A percentile compares a stretch with the other conserved stretches of the same genome.
Conservation (phyloP, 2,797 vertebrate genomes). For the Centroberyx gerrardi region DNA sequence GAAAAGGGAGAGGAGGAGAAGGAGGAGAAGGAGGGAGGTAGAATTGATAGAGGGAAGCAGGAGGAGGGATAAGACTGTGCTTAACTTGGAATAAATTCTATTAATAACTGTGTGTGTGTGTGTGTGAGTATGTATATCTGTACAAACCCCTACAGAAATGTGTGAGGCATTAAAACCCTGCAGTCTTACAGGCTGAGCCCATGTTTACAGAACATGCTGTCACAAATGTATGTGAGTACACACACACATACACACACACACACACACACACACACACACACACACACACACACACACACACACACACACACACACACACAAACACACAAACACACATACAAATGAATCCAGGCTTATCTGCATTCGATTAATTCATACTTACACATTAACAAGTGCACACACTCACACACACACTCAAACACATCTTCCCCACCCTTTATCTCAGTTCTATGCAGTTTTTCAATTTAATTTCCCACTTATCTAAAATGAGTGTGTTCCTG, state of each 20-base stretch:
- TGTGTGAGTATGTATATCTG: neutral
- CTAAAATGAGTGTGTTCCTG: neutral
- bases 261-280: neutral
- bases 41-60: slow-evolving; percentile 26
- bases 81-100: slow-evolving; percentile 35
- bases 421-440: neutral
- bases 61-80: slow-evolving; percentile 18
- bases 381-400: neutral
- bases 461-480: neutral
- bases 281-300: neutral
- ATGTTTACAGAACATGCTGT: neutral
- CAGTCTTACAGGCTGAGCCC: neutral
- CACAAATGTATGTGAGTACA: neutral
- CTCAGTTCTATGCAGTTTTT: neutral
- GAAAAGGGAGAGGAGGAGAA: slow-evolving; percentile 4
- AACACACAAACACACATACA: neutral
- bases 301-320: neutral
- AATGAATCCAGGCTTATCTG: no score
- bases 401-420: neutral
- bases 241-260: neutral
- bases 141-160: neutral
- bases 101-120: slow-evolving; percentile 54
- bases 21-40: slow-evolving; percentile 2
- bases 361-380: no score
- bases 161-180: slow-evolving; percentile 23